These are phyloP conservation scores for Chondrosia reniformis DNA, from an alignment of 37 sponge, comb jelly and placozoan species.

Conservation along the genomic window DNA sequence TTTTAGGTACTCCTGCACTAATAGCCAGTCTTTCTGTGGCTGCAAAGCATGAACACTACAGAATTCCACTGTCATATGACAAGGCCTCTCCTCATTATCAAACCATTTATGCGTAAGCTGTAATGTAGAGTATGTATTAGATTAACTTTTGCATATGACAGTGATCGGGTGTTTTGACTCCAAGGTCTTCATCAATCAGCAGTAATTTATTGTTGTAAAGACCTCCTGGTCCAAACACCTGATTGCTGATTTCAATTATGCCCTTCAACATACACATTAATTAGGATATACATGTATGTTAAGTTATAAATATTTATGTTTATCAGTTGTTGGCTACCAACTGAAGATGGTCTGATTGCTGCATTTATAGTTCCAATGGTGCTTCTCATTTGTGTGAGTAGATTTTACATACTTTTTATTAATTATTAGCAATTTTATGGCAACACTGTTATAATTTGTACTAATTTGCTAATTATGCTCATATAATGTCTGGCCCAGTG, in stretches of 20 bases:
- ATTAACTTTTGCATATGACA: too few species aligned
- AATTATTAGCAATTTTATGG: too few species aligned
- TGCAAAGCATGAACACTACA: neutral
- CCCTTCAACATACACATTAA: too few species aligned
- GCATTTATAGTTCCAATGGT: neutral
- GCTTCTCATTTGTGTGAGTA: neutral
- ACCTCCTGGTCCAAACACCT: neutral
- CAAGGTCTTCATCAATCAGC: too few species aligned
- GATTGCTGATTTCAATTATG: too few species aligned
- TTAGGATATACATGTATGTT: too few species aligned
- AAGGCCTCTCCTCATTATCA: neutral
- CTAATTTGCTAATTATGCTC: too few species aligned
- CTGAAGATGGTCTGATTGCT: neutral
- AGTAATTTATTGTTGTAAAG: neutral
- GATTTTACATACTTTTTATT: too few species aligned
- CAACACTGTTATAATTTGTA: too few species aligned
- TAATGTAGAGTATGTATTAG: neutral
- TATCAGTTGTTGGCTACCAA: neutral
- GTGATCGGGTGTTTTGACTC: too few species aligned
- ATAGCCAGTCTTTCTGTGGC: neutral
- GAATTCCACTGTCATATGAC: neutral
- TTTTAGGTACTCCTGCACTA: neutral
- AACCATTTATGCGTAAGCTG: neutral
- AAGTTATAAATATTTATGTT: too few species aligned
- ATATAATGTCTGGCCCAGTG: too few species aligned